phyloP scores from a whole-genome alignment of 2,113 vertebrate species.

The Chamaea fasciata region DNA sequence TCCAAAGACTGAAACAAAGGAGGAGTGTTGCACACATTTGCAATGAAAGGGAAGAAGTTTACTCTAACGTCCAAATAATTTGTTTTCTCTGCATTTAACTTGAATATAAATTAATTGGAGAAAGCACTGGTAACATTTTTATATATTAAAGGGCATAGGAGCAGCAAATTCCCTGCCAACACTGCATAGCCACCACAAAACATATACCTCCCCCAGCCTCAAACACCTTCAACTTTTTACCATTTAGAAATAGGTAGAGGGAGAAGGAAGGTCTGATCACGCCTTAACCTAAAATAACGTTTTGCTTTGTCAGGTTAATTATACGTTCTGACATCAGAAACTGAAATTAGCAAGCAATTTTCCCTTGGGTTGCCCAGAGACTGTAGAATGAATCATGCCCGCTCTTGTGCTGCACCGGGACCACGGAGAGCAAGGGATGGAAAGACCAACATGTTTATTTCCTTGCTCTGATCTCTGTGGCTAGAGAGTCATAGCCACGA shows the following conservation, averaged over 20 bases:
- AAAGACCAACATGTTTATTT: background rate
- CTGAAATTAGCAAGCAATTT: conserved; percentile 18
- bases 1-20: background rate
- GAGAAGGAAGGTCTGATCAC: background rate
- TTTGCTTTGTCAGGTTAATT: conserved; percentile 33
- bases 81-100: background rate
- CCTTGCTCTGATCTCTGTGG: background rate
- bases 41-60: background rate
- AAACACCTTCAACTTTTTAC: background rate
- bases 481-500: background rate
- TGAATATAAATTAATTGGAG: background rate
- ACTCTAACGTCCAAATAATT: background rate
- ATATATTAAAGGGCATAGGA: background rate
- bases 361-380: conserved; percentile 1
- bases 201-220: background rate
- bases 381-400: background rate
- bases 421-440: background rate
- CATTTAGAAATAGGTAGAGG: background rate
- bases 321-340: background rate
- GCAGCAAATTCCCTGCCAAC: background rate
- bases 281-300: background rate
- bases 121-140: background rate
- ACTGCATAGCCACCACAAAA: background rate
- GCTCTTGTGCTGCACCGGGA: background rate
- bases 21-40: background rate